These are phyloP conservation scores for Cheumatopsyche charites DNA, from an alignment of 1,140 invertebrate genomes.

Conservation along the genomic window DNA sequence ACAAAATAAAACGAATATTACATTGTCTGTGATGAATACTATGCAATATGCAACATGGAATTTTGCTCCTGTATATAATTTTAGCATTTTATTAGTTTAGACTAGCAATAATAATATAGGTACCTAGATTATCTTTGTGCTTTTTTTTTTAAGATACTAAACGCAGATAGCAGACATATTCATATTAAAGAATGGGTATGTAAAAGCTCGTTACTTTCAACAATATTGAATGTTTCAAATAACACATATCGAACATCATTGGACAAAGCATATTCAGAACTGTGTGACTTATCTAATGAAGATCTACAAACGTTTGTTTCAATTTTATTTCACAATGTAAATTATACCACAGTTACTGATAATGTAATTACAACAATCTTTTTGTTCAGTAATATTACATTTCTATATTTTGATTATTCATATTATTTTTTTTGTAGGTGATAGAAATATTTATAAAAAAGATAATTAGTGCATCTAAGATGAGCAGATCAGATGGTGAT, in stretches of 20 bases:
- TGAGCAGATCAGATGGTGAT: conserved; percentile 59
- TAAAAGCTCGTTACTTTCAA: conserved; percentile 11
- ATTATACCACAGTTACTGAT: conserved; percentile 60
- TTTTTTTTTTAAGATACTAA: conserved; percentile 25
- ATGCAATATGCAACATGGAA: conserved; percentile 54
- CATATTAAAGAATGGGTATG: conserved; percentile 31
- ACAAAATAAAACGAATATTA: conserved; percentile 50
- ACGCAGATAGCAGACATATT: conserved; percentile 7
- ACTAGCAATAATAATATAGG: too few species aligned
- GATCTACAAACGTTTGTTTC: conserved; percentile 56
- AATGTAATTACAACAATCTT: conserved; percentile 53
- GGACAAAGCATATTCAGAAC: conserved; percentile 51
- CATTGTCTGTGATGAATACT: conserved; percentile 48
- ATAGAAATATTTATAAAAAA: conserved; percentile 58
- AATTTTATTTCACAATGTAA: conserved; percentile 59
- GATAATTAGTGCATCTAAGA: conserved; percentile 60
- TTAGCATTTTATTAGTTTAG: not conserved
- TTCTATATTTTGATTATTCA: conserved; percentile 49
- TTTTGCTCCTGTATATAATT: conserved; percentile 45
- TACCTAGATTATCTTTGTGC: too few species aligned
- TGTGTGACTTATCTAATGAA: conserved; percentile 58
- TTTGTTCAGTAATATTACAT: not conserved
- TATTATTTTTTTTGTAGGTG: conserved; percentile 50
- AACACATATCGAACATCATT: not conserved
- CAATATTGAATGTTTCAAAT: not conserved